Evolutionary conservation across 2,888 invertebrate species (phyloP), one percentile per base, ranked within the genome.

Genomic region (Acrocera orbiculus): DNA sequence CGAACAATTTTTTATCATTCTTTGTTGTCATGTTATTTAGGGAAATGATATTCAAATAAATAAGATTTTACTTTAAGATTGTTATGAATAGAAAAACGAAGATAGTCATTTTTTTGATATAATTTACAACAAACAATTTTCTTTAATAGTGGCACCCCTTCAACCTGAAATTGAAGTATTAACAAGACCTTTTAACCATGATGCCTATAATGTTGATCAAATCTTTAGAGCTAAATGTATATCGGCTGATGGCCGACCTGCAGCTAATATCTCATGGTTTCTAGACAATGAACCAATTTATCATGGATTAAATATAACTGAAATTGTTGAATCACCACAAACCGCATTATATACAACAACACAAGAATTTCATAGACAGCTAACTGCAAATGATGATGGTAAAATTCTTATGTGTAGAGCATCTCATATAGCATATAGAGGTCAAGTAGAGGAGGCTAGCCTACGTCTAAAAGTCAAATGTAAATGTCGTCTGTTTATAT

Each of bases 231-330:
- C 77, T 1, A 68, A 67, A 38, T 83, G 83, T 54, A 56, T 67
- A 24, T 76, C 78, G 1, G 62, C 67, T 31, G 67, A 72, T 39
- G 81, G 79, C 4, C 62, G 80, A 46, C 83, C 83, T 1, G 72
- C 74, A 0, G 79, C 82, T 2, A 79, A 73, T 47, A 72, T 83
- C 42, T 66, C 69, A n/a, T 77, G 82, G 70, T 74, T 62, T 47
- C 54, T 82, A 28, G 75, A 73, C 45, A 69, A 75, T 27, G 67
- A 72, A 38, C 68, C 64, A 1, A 61, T 81, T 16, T 58, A 66
- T 3, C 63, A 66, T 6, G 73, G 70, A 1, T 54, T 72, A 2
- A 66, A 67, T 44, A 61, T 65, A 47, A 65, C 71, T 0, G 61
- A 65, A 15, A 14, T 10, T 8, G 8, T 60, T 64, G 57, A 63